Percentiles rank a stretch among this genome's conserved stretches.
These are phyloP conservation scores for Protomyctophum bolini DNA, from an alignment of 2,113 vertebrate species.

Conservation along the genomic window DNA sequence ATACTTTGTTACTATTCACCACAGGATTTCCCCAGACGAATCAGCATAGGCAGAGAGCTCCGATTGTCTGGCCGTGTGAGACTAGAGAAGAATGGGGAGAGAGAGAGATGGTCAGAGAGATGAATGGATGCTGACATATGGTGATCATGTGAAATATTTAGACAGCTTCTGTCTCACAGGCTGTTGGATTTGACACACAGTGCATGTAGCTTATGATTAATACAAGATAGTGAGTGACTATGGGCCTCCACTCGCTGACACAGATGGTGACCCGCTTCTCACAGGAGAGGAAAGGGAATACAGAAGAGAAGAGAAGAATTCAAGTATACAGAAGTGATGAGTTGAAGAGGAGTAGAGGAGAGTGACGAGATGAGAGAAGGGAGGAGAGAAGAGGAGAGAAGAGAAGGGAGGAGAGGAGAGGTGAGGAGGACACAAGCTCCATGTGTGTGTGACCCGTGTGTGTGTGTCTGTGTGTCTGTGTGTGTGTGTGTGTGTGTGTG, in stretches of 20 bases:
- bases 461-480: no score
- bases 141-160: constrained; percentile 60
- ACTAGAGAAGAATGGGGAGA: no score
- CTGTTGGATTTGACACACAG: constrained; percentile 28
- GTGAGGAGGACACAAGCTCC: no score
- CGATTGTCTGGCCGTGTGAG: no score
- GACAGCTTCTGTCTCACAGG: constrained; percentile 49
- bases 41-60: neutral
- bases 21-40: neutral
- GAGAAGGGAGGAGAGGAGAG: neutral
- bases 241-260: constrained; percentile 46
- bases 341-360: neutral
- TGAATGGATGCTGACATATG: constrained; percentile 13
- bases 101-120: no score
- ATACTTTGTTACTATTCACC: neutral
- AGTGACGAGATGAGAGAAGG: neutral
- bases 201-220: constrained; percentile 57
- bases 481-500: no score
- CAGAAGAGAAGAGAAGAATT: neutral
- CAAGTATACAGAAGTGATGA: no score
- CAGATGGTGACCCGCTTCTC: constrained; percentile 76
- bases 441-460: no score
- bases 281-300: constrained; percentile 15
- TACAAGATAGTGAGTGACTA: constrained; percentile 54
- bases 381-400: constrained; percentile 14